phyloP scores from a whole-genome alignment of 2,113 vertebrate genomes.

The Saccopteryx leptura region DNA sequence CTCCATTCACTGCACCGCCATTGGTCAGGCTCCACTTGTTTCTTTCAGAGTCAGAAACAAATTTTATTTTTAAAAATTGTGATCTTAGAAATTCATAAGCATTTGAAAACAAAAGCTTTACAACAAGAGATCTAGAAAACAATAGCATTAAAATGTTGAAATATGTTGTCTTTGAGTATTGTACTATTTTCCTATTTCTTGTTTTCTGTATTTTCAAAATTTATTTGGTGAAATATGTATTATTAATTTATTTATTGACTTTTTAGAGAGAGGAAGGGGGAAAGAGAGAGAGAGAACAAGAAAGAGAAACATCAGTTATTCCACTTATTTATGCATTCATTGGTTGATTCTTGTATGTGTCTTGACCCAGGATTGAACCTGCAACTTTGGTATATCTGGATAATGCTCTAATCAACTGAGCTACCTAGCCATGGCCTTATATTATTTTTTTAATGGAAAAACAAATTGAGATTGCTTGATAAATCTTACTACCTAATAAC shows the following conservation, averaged over 20 bases:
- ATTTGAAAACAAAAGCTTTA: slow-evolving; percentile 30
- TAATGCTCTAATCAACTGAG: no score
- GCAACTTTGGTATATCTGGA: no score
- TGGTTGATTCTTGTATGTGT: no score
- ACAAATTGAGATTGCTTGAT: slow-evolving; percentile 27
- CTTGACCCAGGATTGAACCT: no score
- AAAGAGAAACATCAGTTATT: no score
- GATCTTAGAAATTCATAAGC: slow-evolving; percentile 32
- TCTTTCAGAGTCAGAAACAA: slow-evolving; percentile 37
- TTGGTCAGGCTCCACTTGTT: neutral
- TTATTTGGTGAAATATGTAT: neutral
- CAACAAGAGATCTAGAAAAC: neutral
- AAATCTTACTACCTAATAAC: slow-evolving; percentile 3
- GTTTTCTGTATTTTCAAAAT: slow-evolving; percentile 43
- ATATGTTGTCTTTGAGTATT: neutral
- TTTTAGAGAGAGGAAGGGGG: no score
- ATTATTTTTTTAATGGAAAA: slow-evolving; percentile 39
- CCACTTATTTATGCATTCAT: no score
- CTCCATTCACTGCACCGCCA: neutral
- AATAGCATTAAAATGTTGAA: slow-evolving; percentile 9
- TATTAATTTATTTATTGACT: slow-evolving; percentile 23
- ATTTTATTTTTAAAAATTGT: slow-evolving; percentile 23
- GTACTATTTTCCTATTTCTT: neutral
- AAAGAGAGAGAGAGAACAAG: no score
- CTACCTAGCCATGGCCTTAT: no score